phyloP scores from a whole-genome alignment of 2,113 vertebrate genomes.

The Heptranchias perlo region DNA sequence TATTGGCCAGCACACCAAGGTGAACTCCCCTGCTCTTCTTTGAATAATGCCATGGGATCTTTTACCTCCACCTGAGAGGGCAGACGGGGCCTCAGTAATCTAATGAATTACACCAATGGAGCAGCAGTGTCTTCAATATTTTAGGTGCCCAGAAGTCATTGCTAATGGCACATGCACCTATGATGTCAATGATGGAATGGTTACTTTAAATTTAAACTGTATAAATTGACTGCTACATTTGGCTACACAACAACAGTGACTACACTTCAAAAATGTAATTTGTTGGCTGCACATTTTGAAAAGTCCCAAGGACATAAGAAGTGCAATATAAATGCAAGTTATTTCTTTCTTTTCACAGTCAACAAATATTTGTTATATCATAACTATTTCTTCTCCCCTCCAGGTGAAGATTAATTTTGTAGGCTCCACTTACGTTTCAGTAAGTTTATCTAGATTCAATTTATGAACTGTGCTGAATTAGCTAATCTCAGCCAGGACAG shows the following conservation, averaged over 20 bases:
- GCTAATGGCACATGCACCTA: neutral
- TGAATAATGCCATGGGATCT: neutral
- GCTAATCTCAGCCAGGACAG: neutral
- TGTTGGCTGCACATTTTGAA: neutral
- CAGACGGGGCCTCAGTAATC: too few relatives aligned
- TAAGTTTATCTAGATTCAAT: neutral
- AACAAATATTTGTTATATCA: neutral
- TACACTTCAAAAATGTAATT: neutral
- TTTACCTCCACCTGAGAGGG: neutral
- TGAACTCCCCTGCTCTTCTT: neutral
- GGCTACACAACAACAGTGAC: neutral
- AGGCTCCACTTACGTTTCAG: too few relatives aligned
- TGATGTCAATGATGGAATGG: neutral
- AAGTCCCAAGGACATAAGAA: neutral
- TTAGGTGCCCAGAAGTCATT: too few relatives aligned
- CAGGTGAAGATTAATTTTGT: neutral
- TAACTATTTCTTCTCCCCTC: neutral
- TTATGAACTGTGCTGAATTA: neutral
- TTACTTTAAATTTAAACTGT: neutral
- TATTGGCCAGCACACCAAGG: neutral
- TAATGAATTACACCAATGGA: too few relatives aligned
- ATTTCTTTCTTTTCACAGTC: neutral
- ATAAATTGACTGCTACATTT: neutral
- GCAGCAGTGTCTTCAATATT: too few relatives aligned
- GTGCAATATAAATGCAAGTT: neutral